Evolutionary conservation across 2,888 invertebrate genomes (phyloP).

Genomic region (Tinea pellionella): DNA sequence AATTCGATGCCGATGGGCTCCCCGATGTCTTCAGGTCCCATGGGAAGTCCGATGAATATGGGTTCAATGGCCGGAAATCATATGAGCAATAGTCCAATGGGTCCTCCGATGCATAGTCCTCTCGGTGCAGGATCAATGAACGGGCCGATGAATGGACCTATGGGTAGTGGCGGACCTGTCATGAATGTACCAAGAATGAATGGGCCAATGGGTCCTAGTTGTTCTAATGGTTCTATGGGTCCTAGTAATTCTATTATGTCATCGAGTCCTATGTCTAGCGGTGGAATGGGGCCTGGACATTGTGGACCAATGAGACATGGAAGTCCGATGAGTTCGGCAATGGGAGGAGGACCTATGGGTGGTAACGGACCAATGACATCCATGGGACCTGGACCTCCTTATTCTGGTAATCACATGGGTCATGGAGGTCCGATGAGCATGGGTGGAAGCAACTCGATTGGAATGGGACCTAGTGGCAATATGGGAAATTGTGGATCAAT

Average conservation of each 20-base stretch:
- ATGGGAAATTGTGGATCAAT: conserved; percentile 64
- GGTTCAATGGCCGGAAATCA: conserved; percentile 71
- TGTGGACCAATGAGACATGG: conserved; percentile 67
- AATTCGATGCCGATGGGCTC: conserved; percentile 79
- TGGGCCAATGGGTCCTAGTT: conserved; percentile 65
- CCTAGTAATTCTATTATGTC: conserved; percentile 68
- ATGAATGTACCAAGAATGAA: conserved; percentile 69
- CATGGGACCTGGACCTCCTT: conserved; percentile 61
- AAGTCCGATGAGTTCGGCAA: conserved; percentile 67
- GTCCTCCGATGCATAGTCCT: conserved; percentile 81
- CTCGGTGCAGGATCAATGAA: conserved; percentile 69
- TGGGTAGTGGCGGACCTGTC: conserved; percentile 71
- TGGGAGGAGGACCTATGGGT: conserved; percentile 70
- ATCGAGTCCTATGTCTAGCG: conserved; percentile 61
- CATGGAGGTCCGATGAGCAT: conserved; percentile 65
- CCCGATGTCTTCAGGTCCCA: conserved; percentile 76
- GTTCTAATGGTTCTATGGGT: conserved; percentile 70
- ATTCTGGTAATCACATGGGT: conserved; percentile 60
- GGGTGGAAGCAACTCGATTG: conserved; percentile 59
- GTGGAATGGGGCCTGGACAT: conserved; percentile 62
- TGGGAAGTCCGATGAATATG: conserved; percentile 81
- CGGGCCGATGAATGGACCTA: conserved; percentile 67
- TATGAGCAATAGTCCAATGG: conserved; percentile 80
- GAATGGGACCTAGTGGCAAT: conserved; percentile 60
- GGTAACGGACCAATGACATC: conserved; percentile 61